Conservation (phyloP, 2,797 vertebrate genomes). For the Alca torda region DNA sequence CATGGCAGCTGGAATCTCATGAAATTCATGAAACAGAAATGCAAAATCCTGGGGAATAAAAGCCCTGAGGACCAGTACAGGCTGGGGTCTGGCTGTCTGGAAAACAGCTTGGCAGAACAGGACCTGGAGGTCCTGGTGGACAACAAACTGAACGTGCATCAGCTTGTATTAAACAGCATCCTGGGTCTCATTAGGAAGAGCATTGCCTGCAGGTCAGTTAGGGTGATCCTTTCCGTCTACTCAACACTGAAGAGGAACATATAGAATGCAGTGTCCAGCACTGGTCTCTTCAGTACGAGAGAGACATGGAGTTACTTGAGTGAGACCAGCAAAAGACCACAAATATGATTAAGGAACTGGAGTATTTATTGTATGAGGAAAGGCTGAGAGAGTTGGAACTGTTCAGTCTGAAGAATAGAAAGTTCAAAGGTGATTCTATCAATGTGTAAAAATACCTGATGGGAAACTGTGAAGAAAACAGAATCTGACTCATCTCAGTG, state of each 20-base stretch:
- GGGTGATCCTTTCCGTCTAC: neutral
- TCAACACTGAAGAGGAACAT: neutral
- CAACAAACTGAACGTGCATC: neutral
- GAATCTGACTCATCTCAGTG: neutral
- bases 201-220: neutral
- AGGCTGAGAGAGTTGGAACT: neutral
- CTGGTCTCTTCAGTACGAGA: neutral
- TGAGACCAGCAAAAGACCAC: neutral
- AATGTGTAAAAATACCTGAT: neutral
- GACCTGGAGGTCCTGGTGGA: neutral
- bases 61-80: neutral
- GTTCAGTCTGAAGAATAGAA: neutral
- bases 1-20: neutral
- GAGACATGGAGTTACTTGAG: neutral
- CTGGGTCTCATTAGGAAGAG: neutral
- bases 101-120: neutral
- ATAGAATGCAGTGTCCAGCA: neutral
- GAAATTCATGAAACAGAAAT: neutral
- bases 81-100: neutral
- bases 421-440: neutral
- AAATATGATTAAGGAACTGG: neutral
- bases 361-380: neutral
- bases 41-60: neutral
- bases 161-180: neutral
- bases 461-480: neutral